phyloP scores from a whole-genome alignment of 2,797 vertebrate genomes.

The Trematomus bernacchii region DNA sequence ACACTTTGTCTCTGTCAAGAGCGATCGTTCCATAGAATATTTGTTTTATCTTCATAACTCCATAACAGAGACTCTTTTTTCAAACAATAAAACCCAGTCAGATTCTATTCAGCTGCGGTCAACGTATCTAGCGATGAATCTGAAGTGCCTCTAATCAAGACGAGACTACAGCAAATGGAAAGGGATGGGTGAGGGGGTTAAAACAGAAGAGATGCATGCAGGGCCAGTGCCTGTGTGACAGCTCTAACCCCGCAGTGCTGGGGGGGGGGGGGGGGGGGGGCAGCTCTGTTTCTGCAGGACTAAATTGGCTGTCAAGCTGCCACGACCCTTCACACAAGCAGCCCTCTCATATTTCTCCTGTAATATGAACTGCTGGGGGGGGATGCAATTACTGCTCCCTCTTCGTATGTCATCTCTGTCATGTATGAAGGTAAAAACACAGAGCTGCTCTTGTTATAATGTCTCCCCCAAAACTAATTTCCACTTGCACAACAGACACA shows the following conservation, averaged over 20 bases:
- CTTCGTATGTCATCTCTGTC: slow-evolving; percentile 64
- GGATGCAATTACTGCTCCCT: slow-evolving; percentile 66
- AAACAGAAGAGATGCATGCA: background rate
- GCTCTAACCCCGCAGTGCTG: slow-evolving; percentile 46
- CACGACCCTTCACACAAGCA: slow-evolving; percentile 56
- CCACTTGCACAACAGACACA: slow-evolving; percentile 44
- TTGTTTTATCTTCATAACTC: slow-evolving; percentile 27
- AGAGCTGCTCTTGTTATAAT: slow-evolving; percentile 65
- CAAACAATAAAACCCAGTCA: slow-evolving; percentile 14
- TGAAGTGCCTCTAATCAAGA: slow-evolving; percentile 40
- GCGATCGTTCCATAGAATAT: background rate
- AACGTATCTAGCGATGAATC: slow-evolving; percentile 6
- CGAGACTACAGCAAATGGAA: slow-evolving; percentile 25
- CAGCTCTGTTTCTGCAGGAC: slow-evolving; percentile 66
- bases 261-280: slow-evolving; percentile 58
- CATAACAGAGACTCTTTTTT: slow-evolving; percentile 11
- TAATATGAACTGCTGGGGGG: slow-evolving; percentile 57
- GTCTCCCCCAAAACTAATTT: slow-evolving; percentile 59
- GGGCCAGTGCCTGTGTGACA: slow-evolving; percentile 49
- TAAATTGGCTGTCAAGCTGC: slow-evolving; percentile 79
- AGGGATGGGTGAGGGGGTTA: slow-evolving; percentile 21
- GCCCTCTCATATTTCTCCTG: slow-evolving; percentile 65
- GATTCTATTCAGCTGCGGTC: background rate
- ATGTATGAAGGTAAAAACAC: slow-evolving; percentile 69
- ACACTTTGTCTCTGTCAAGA: slow-evolving; percentile 41